Percentiles rank a stretch among this genome's conserved stretches.
These are phyloP conservation scores for Drosophila watanabei DNA, from an alignment of 1,140 invertebrate genomes.

Conservation along the genomic window DNA sequence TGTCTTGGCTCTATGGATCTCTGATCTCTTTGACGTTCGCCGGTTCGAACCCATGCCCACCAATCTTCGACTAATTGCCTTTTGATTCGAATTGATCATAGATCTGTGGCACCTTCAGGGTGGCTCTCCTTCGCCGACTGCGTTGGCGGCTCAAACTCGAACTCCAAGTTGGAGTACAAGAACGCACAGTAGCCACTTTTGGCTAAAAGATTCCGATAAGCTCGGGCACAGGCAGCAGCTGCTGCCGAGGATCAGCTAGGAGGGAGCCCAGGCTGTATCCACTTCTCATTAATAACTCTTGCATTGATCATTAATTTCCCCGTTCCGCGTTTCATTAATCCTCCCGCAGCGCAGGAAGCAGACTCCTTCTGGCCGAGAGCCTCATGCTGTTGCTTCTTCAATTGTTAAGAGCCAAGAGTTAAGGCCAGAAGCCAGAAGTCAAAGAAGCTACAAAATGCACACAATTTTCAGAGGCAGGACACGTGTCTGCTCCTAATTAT, in stretches of 20 bases:
- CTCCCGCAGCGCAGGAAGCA: conserved; percentile 27
- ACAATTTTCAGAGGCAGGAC: background rate
- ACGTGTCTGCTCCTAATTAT: conserved; percentile 20
- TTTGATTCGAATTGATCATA: conserved; percentile 59
- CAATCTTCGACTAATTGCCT: conserved; percentile 47
- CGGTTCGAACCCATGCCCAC: conserved; percentile 26
- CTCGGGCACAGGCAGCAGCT: conserved; percentile 39
- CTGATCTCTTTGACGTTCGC: conserved; percentile 20
- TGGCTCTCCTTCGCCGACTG: conserved; percentile 23
- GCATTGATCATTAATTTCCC: conserved; percentile 79
- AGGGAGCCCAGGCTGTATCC: background rate
- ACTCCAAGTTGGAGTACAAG: conserved; percentile 1
- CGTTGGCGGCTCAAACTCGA: conserved; percentile 33
- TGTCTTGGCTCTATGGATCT: background rate
- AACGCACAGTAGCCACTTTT: conserved; percentile 75
- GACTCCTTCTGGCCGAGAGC: background rate
- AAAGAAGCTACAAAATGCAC: conserved; percentile 28
- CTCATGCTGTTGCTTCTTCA: background rate
- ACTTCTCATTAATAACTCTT: conserved; percentile 79
- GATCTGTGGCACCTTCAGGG: conserved; percentile 51
- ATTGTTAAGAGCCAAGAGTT: conserved; percentile 13
- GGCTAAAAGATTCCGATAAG: conserved; percentile 78
- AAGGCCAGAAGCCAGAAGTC: conserved; percentile 43
- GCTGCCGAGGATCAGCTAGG: conserved; percentile 2
- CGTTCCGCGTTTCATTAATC: conserved; percentile 74